Evolutionary conservation across 1,140 invertebrate genomes (phyloP), one percentile per base, ranked within the genome.

Genomic region (Pygmarrhopalites habei): DNA sequence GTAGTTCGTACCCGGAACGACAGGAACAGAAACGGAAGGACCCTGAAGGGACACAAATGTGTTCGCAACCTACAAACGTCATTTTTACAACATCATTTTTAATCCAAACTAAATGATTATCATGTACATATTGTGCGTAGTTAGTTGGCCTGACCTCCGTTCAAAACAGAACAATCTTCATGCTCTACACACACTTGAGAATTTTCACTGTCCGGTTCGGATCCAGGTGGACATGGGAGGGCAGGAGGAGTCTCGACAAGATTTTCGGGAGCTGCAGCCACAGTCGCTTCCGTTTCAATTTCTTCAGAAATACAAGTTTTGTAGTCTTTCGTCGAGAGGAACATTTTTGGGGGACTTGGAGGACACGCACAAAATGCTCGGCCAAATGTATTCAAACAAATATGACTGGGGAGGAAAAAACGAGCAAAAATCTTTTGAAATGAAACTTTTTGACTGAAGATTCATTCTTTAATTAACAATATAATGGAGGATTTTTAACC

Each of bases 321-420:
- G 80, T 81, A 82, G 68, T 82, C 81, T 30, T 77, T 74, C 2
- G 63, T 23, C 25, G 78, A 74, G n/a, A n/a, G n/a, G n/a, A n/a
- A n/a, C n/a, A n/a, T n/a, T n/a, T n/a, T n/a, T n/a, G n/a, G n/a
- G n/a, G 5, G 83, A 72, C 19, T 74, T 67, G 73, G 77, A 82
- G 10, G 83, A 74, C 91, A 95, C 14, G 86, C 81, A 75, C 92
- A 93, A 52, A 83, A 80, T 74, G 86, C 92, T 5, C 84, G 82
- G 56, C 88, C 90, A 71, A 83, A 83, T 5, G 83, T 81, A 72
- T 94, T 92, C 19, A 83, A 26, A 86, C 79, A 75, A 88, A 91
- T 71, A 72, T 72, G 74, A 72, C 62, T n/a, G n/a, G n/a, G n/a
- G n/a, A n/a, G n/a, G n/a, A n/a, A n/a, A n/a, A n/a, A n/a, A n/a